These are phyloP conservation scores for Propsilocerus akamusi DNA, from an alignment of 1,140 invertebrate species.

Conservation along the genomic window DNA sequence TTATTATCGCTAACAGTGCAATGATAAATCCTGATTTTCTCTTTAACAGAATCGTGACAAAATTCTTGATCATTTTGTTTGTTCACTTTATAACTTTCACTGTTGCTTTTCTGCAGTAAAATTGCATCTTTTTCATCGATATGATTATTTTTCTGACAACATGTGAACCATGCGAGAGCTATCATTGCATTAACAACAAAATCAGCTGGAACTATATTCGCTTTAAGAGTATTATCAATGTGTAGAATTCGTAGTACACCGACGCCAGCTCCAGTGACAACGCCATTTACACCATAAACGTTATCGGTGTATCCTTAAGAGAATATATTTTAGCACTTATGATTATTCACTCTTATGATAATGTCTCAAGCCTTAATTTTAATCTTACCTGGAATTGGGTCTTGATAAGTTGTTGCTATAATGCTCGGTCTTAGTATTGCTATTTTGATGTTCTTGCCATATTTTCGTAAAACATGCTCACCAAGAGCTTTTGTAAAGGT, in stretches of 20 bases:
- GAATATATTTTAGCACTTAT: constrained; percentile 21
- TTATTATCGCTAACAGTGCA: neutral
- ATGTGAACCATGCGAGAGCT: constrained; percentile 39
- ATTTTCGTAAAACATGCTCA: constrained; percentile 30
- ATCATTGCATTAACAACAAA: constrained; percentile 47
- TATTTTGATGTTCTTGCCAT: constrained; percentile 32
- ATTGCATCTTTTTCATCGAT: too few relatives aligned
- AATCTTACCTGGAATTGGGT: constrained; percentile 32
- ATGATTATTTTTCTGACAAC: too few relatives aligned
- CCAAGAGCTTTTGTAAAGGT: constrained; percentile 42
- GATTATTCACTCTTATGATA: constrained; percentile 22
- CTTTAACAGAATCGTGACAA: neutral
- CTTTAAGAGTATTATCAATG: constrained; percentile 28
- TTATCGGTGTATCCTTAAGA: constrained; percentile 67
- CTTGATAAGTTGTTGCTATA: constrained; percentile 29
- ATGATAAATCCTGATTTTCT: neutral
- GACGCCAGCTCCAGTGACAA: constrained; percentile 32
- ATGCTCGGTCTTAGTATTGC: constrained; percentile 56
- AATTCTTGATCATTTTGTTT: neutral
- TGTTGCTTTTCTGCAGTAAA: too few relatives aligned
- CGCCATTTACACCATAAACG: constrained; percentile 50
- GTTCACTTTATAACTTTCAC: too few relatives aligned
- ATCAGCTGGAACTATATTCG: constrained; percentile 59
- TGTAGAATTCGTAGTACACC: constrained; percentile 40
- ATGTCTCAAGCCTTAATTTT: too few relatives aligned